Evolutionary conservation across 2,113 vertebrate species (phyloP), one percentile per base, ranked within the genome.

Genomic region (Phylloscopus trochilus): DNA sequence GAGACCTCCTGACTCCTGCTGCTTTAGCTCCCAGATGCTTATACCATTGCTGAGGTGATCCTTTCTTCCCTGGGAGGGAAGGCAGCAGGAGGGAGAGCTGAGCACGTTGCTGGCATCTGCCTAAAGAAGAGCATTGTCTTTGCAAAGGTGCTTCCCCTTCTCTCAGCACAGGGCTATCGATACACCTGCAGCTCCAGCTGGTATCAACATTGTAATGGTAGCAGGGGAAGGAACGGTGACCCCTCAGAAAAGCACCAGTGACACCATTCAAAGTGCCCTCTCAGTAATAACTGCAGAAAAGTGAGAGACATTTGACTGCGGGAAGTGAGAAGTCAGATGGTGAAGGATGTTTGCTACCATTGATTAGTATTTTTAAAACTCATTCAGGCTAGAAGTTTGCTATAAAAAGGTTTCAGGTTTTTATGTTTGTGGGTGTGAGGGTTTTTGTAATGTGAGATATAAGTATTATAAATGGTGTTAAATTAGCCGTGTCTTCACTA

Each of bases 401-500:
- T 86, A 6, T 74, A 30, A 75, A 93, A 91, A 14, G 13, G 6
- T 90, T 93, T 80, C 24, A 5, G 5, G 4, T 66, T 86, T 89
- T 92, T 74, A 9, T 89, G 52, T 77, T 91, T 87, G 52, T 93
- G 46, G 51, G 37, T n/a, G 26, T 66, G 55, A 20, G 13, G 2
- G 14, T 30, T 76, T 78, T 76, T 76, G 58, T 95, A 76, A 92
- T 84, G 31, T 58, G 58, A 89, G 79, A 33, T 79, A 3, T 20
- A 43, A 76, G 44, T 82, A 91, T 94, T 97, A 68, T 85, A 96
- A 92, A 63, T 55, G 49, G 49, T 90, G 86, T 90, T 95, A 92
- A 97, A 97, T 95, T 91, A 96, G 28, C 68, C 10, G 0, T 83
- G 72, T 93, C 82, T 96, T 95, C 81, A 70, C 63, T 85, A 92